Evolutionary conservation across 2,888 invertebrate species (phyloP).

Genomic region (Hydraecia micacea): DNA sequence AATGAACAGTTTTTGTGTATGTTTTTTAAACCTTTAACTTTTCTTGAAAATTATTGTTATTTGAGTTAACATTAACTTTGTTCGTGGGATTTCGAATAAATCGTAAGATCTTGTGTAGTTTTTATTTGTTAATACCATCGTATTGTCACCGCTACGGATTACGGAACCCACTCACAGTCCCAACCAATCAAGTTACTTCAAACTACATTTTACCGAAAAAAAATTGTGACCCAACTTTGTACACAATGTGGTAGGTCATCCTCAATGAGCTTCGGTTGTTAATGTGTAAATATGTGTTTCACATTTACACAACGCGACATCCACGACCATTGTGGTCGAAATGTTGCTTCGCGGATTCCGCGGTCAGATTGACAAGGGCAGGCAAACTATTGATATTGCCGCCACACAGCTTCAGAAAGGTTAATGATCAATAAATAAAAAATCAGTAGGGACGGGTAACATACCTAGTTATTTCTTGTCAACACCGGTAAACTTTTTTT

Average conservation of each 20-base stretch:
- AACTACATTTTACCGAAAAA: conserved; percentile 66
- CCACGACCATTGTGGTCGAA: conserved; percentile 59
- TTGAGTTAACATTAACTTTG: neutral
- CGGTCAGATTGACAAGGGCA: conserved; percentile 13
- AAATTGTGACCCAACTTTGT: conserved; percentile 75
- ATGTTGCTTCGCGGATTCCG: conserved; percentile 46
- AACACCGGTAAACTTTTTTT: neutral
- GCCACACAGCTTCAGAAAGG: neutral
- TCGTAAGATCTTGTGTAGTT: neutral
- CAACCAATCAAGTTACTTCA: conserved; percentile 26
- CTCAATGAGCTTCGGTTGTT: conserved; percentile 79
- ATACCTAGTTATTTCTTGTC: neutral
- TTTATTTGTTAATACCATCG: neutral
- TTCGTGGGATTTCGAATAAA: neutral
- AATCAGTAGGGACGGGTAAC: neutral
- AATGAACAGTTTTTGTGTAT: neutral
- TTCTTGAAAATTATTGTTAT: neutral
- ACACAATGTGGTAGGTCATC: conserved; percentile 83
- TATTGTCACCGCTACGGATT: conserved; percentile 3
- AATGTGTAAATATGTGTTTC: conserved; percentile 82
- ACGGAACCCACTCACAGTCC: conserved; percentile 60
- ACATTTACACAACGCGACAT: conserved; percentile 76
- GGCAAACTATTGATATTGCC: conserved; percentile 35
- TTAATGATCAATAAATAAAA: conserved; percentile 1
- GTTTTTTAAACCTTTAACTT: neutral